Conservation (phyloP, 2,113 vertebrate genomes). For the Myotis brandtii region DNA sequence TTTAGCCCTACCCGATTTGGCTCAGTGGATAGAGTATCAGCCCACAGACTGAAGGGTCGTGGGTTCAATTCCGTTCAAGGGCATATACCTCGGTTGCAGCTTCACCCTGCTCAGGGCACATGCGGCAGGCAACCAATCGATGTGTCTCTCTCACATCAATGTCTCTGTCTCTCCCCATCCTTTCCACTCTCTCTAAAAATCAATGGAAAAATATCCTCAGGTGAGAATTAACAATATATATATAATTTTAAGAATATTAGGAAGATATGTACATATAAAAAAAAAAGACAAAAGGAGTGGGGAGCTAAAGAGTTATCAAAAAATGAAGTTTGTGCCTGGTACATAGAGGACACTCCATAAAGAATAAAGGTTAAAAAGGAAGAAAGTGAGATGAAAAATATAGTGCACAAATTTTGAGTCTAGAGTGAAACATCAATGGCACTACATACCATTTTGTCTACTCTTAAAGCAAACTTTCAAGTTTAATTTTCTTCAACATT, state of each 20-base stretch:
- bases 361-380: not conserved
- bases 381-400: slow-evolving; percentile 20
- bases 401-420: not conserved
- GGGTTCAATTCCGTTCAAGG: too few species aligned
- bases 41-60: too few species aligned
- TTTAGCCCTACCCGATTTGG: too few species aligned
- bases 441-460: not conserved
- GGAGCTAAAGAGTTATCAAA: not conserved
- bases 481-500: slow-evolving; percentile 46
- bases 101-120: too few species aligned
- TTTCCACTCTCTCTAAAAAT: too few species aligned
- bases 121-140: too few species aligned
- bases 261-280: not conserved
- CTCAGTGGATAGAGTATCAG: too few species aligned
- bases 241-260: not conserved
- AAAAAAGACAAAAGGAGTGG: not conserved
- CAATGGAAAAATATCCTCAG: too few species aligned
- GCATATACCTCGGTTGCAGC: too few species aligned
- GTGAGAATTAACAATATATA: too few species aligned
- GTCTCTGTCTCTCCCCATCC: too few species aligned
- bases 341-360: not conserved
- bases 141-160: too few species aligned
- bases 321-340: not conserved
- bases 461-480: not conserved
- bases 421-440: slow-evolving; percentile 9